A percentile compares a stretch with the other conserved stretches of the same genome.
phyloP scores from a whole-genome alignment of 2,113 vertebrate species.

The Odocoileus virginianus region DNA sequence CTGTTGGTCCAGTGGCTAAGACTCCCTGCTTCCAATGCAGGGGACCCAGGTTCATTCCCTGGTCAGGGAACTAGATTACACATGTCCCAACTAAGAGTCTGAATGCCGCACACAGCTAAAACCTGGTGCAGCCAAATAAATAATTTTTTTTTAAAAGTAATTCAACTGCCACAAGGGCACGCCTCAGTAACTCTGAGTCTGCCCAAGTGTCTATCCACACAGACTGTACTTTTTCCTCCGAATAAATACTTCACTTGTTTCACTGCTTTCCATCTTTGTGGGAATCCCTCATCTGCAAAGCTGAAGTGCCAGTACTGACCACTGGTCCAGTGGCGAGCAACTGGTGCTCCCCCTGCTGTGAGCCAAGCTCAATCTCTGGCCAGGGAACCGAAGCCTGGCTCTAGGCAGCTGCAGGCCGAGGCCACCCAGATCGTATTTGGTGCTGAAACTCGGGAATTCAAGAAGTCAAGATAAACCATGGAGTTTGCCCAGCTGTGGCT shows the following conservation, averaged over 20 bases:
- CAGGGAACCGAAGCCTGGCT: background rate
- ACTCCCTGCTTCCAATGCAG: too few relatives aligned
- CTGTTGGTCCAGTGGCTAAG: too few relatives aligned
- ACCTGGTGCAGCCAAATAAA: too few relatives aligned
- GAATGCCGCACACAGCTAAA: too few relatives aligned
- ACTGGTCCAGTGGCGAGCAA: background rate
- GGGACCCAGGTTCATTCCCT: too few relatives aligned
- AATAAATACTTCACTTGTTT: background rate
- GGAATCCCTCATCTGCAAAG: background rate
- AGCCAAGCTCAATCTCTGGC: background rate
- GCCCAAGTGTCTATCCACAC: background rate
- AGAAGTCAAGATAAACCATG: background rate
- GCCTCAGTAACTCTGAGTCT: background rate
- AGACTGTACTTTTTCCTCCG: background rate
- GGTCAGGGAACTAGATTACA: too few relatives aligned
- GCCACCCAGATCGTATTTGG: background rate
- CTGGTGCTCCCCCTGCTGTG: background rate
- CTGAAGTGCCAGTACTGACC: background rate
- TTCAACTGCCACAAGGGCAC: background rate
- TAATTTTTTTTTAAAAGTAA: background rate
- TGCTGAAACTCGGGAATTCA: fast-evolving
- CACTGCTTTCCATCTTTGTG: background rate
- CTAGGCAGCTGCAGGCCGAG: background rate
- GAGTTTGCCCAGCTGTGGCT: background rate
- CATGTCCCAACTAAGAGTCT: too few relatives aligned